Evolutionary conservation across 2,113 vertebrate genomes (phyloP), one percentile per base, ranked within the genome.

Genomic region (Brevimyrus niger): DNA sequence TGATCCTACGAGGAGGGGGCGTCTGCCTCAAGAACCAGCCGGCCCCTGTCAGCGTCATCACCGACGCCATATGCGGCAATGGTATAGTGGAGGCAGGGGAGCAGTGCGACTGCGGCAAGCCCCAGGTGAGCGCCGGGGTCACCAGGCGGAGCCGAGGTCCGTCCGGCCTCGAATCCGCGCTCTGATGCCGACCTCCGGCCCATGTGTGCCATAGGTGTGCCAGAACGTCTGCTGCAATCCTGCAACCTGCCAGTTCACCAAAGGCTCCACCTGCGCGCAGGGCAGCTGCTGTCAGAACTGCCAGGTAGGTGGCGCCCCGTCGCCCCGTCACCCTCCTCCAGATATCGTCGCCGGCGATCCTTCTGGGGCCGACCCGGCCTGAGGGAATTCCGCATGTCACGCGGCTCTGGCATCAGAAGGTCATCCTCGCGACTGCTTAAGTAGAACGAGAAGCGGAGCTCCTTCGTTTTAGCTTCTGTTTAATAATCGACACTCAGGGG

Each of bases 31-130:
- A 90, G 91, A 98, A 98, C 93, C 93, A 91, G 55, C 97, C 97
- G 0, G n/a, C 93, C 8, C 83, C 94, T 1, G 94, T 93, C 19
- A 91, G 92, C 19, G 48, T 96, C 87, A 92, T 97, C 88, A 95
- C 94, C 2, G 90, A 92, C 0, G 91, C 96, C 2, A 42, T 92
- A 88, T 98, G 97, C 91, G 97, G 97, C 1, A 98, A 98, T 17
- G 96, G 96, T 0, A 90, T 96, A 42, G 90, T 97, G 0, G 97
- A 98, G 11, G 82, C 47, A 0, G 94, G 92, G 44, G 97, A 98
- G 91, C 92, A 98, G 90, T 98, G 97, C 47, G 97, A 98, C 93
- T 98, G 97, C 90, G 97, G 97, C 47, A 93, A 91, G 69, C 94
- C 95, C 0, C 13, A 96, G 96, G 97, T 98, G 93, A 11, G 87